phyloP scores from a whole-genome alignment of 2,888 invertebrate species.

The Lasioglossum zephyrum region DNA sequence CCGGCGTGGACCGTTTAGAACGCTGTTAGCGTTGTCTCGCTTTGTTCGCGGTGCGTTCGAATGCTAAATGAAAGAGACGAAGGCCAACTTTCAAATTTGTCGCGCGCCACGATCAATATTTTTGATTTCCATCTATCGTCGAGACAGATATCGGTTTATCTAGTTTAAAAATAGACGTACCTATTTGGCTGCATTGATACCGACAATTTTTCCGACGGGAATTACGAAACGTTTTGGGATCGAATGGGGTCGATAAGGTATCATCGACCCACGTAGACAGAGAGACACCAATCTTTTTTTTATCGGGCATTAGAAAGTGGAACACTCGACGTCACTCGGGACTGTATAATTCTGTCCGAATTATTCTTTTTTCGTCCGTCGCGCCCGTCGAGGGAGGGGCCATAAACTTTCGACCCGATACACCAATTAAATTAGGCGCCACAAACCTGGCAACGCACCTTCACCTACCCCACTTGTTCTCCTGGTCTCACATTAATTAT shows the following conservation, averaged over 20 bases:
- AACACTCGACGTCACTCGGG: not conserved
- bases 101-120: not conserved
- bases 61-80: not conserved
- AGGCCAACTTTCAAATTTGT: not conserved
- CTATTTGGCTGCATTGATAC: not conserved
- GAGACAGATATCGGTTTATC: not conserved
- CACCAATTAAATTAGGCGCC: conserved; percentile 11
- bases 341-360: conserved; percentile 14
- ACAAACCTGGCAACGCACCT: not conserved
- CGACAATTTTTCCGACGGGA: not conserved
- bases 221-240: not conserved
- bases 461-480: not conserved
- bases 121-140: not conserved
- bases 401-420: not conserved
- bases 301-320: conserved; percentile 19
- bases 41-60: not conserved
- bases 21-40: not conserved
- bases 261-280: not conserved
- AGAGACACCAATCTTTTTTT: not conserved
- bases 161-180: not conserved
- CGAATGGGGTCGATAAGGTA: conserved; percentile 20
- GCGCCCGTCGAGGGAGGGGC: not conserved
- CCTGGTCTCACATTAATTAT: conserved; percentile 34
- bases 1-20: not conserved
- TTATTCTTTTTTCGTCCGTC: not conserved